These are phyloP conservation scores for Clamator glandarius DNA, from an alignment of 2,797 vertebrate genomes.

Conservation along the genomic window DNA sequence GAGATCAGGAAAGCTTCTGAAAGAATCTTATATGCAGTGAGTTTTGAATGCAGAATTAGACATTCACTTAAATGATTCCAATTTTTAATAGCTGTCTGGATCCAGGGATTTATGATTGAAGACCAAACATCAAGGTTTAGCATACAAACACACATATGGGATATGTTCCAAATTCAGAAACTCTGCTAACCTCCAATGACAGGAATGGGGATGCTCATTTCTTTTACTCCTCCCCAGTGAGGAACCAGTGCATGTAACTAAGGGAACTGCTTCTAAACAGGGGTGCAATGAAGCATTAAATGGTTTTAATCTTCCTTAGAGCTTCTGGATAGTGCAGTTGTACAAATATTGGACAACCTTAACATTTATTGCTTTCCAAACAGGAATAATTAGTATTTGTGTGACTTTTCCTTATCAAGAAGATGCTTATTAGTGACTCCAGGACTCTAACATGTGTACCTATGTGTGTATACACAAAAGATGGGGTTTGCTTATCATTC, in stretches of 20 bases:
- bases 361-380: not conserved
- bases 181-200: not conserved
- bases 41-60: not conserved
- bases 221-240: not conserved
- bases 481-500: not conserved
- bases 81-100: not conserved
- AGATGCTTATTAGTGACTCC: not conserved
- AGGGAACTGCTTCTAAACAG: not conserved
- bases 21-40: not conserved
- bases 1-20: not conserved
- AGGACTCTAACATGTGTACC: not conserved
- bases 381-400: not conserved
- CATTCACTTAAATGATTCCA: not conserved
- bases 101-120: not conserved
- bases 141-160: not conserved
- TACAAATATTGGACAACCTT: not conserved
- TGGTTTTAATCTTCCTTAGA: not conserved
- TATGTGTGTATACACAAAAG: not conserved
- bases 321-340: not conserved
- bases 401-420: not conserved
- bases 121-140: slow-evolving; percentile 1
- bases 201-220: not conserved
- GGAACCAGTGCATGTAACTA: not conserved
- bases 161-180: not conserved
- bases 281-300: not conserved